Percentiles rank a stretch among this genome's conserved stretches.
Evolutionary conservation across 2,888 invertebrate genomes (phyloP).

Genomic region (Tromatobia lineatoria): DNA sequence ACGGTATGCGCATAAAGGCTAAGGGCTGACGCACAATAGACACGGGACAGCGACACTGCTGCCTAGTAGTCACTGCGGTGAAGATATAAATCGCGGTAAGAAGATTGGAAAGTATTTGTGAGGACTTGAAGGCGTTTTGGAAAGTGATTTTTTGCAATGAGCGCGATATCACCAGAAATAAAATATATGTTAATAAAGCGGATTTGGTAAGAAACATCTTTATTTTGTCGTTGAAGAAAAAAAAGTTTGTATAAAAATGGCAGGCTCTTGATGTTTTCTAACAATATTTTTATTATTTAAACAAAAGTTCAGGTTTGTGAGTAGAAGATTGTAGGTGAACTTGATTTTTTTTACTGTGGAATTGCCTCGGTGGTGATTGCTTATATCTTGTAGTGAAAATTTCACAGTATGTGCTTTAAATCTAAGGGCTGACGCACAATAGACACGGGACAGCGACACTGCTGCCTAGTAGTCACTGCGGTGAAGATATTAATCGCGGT

Average conservation of each 20-base stretch:
- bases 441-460: constrained; percentile 21
- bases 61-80: constrained; percentile 32
- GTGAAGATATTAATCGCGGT: constrained; percentile 42
- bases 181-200: too few relatives aligned
- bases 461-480: constrained; percentile 31
- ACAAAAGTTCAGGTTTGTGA: too few relatives aligned
- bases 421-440: constrained; percentile 11
- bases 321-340: too few relatives aligned
- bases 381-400: not conserved
- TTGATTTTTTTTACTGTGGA: too few relatives aligned
- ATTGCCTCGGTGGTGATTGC: constrained; percentile 41
- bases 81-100: constrained; percentile 45
- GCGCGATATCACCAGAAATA: too few relatives aligned
- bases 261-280: too few relatives aligned
- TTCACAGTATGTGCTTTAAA: not conserved
- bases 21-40: constrained; percentile 23
- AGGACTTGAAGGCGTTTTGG: not conserved
- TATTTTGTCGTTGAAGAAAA: too few relatives aligned
- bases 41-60: constrained; percentile 15
- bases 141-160: too few relatives aligned
- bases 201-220: too few relatives aligned
- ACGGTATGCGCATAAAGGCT: not conserved
- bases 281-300: too few relatives aligned
- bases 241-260: too few relatives aligned
- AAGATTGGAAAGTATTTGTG: not conserved